Evolutionary conservation across 2,888 invertebrate species (phyloP), one percentile per base, ranked within the genome.

Genomic region (Catocala fraxini): DNA sequence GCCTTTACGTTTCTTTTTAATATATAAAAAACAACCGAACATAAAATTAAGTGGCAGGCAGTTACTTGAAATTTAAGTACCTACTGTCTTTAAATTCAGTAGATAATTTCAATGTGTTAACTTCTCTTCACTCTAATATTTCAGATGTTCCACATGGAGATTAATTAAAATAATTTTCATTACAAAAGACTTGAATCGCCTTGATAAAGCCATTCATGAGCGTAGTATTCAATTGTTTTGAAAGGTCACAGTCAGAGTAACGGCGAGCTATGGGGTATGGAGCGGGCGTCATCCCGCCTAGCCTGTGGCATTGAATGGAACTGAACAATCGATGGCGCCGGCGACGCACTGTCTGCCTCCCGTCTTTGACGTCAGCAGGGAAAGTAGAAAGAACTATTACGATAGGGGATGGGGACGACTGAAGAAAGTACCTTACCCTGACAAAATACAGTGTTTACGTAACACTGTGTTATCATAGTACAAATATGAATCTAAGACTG

Each of bases 321-420:
- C 58, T 56, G 64, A 52, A 55, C 63, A 77, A 87, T 88, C 87
- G 81, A 88, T 88, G 86, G 56, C 43, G 34, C 6, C 5, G 87
- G 85, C 88, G 87, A 57, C 87, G 74, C 68, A 60, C 60, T 59
- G 87, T 88, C 87, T 88, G 73, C 52, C 74, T 70, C 68, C 75
- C 59, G 53, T 41, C 65, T 68, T 66, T 87, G 85, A 87, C 87
- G 87, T 88, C 87, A 87, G 57, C 11, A 61, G 71, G 59, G 79
- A 84, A 79, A 81, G 77, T 76, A 70, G 79, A 81, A 75, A 80
- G 69, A 75, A 70, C 59, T 66, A 64, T 60, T 57, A 53, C 46
- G 15, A 33, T 13, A 35, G 63, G 63, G 64, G 47, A 60, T 59
- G 70, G 58, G 68, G 68, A 56, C 61, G 51, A 62, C 39, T 41